Evolutionary conservation across 2,113 vertebrate species (phyloP), one percentile per base, ranked within the genome.

Genomic region (Zeus faber): DNA sequence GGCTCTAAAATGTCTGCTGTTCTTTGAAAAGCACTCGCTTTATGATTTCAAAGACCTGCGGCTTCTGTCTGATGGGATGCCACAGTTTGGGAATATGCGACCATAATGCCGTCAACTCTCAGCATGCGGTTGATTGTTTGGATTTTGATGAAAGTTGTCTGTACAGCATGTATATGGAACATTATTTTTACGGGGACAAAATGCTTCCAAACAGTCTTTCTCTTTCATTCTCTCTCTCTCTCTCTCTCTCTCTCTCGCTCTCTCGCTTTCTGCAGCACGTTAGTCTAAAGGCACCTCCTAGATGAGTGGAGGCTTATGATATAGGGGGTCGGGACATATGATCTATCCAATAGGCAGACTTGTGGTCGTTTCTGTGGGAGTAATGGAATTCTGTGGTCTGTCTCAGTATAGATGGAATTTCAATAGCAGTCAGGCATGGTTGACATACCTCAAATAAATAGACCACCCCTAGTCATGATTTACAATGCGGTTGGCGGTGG

Each of bases 331-430:
- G 62, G 46, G 83, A 80, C 54, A 83, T 60, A n/a, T 67, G 75
- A 86, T 81, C 82, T 59, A n/a, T 60, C 61, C 71, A 69, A 65
- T 75, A 74, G 77, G 72, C 62, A 64, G 57, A 76, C 31, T 53
- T 83, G 75, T 76, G 78, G 82, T 77, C 59, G 57, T 47, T 81
- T 79, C 71, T 84, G 75, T 64, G 77, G 77, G 80, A 66, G 75
- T 71, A 57, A 70, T 78, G 83, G 78, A 82, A 83, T 86, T 79
- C 58, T 33, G 78, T 49, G 80, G 83, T 83, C 55, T 27, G 57
- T 72, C 76, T 65, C 72, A 39, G 53, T 21, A 56, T 75, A 74
- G 67, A 56, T 67, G 78, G 79, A 82, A 82, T 84, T 80, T 77
- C 71, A 72, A 83, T 74, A 68, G 77, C 73, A 82, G 71, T 64